Conservation (phyloP, 2,888 invertebrate genomes). For the Anthrax anthrax region DNA sequence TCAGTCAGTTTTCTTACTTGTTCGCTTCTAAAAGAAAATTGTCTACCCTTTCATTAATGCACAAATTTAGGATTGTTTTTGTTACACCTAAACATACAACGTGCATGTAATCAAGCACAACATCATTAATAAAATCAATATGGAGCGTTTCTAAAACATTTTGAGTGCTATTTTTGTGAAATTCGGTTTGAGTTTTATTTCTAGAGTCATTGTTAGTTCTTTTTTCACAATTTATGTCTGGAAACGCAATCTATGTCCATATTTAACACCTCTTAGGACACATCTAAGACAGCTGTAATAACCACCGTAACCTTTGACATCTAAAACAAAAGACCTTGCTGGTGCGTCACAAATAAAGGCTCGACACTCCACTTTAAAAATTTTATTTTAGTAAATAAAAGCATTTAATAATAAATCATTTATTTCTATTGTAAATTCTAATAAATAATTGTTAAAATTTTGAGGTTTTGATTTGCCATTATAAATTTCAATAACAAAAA, state of each 20-base stretch:
- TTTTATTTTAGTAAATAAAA: slow-evolving; percentile 5
- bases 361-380: slow-evolving; percentile 5
- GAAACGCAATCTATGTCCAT: background rate
- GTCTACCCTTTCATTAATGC: background rate
- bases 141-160: background rate
- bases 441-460: slow-evolving; percentile 7
- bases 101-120: background rate
- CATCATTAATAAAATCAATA: background rate
- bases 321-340: background rate
- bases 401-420: slow-evolving; percentile 1
- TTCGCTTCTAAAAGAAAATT: background rate
- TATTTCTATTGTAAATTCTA: background rate
- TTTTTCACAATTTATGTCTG: background rate
- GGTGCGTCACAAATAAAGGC: slow-evolving; percentile 5
- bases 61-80: background rate
- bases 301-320: background rate
- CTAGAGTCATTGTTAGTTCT: background rate
- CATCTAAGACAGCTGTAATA: background rate
- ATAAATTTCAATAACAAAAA: slow-evolving; percentile 2
- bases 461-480: slow-evolving; percentile 2
- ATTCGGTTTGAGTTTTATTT: background rate
- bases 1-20: background rate
- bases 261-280: background rate
- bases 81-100: background rate
- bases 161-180: background rate